A percentile compares a stretch with the other conserved stretches of the same genome.
Evolutionary conservation across 1,140 invertebrate genomes (phyloP).

Genomic region (Pygmarrhopalites habei): DNA sequence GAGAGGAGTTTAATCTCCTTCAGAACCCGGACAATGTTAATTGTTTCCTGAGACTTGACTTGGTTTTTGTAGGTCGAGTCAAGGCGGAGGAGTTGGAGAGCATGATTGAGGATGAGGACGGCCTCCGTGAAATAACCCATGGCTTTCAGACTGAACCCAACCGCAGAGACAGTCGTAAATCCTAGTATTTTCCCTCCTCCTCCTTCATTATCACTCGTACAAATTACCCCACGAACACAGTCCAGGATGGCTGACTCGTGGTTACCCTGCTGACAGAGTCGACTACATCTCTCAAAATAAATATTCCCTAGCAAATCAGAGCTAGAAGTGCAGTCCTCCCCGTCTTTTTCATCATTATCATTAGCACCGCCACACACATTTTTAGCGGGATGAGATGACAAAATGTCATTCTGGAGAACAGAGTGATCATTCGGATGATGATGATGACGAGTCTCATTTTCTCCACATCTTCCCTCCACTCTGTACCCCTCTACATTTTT

Average conservation of each 20-base stretch:
- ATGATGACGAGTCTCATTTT: background rate
- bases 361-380: background rate
- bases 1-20: constrained; percentile 21
- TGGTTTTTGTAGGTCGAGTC: constrained; percentile 9
- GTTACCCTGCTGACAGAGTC: background rate
- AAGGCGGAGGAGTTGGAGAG: constrained; percentile 13
- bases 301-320: constrained; percentile 2
- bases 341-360: too few species aligned
- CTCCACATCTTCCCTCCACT: background rate
- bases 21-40: constrained; percentile 19
- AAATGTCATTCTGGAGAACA: background rate
- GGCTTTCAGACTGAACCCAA: constrained; percentile 4
- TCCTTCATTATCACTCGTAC: background rate
- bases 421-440: background rate
- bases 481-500: background rate
- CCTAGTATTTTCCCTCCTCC: background rate
- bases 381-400: background rate
- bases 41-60: constrained; percentile 22
- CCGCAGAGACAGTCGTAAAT: background rate
- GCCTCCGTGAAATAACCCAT: constrained; percentile 10
- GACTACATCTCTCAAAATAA: constrained; percentile 9
- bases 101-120: constrained; percentile 5
- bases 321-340: background rate
- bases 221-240: background rate
- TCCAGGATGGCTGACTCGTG: constrained; percentile 16